A percentile compares a stretch with the other conserved stretches of the same genome.
Evolutionary conservation across 1,140 invertebrate genomes (phyloP).

Genomic region (Spodoptera frugiperda): DNA sequence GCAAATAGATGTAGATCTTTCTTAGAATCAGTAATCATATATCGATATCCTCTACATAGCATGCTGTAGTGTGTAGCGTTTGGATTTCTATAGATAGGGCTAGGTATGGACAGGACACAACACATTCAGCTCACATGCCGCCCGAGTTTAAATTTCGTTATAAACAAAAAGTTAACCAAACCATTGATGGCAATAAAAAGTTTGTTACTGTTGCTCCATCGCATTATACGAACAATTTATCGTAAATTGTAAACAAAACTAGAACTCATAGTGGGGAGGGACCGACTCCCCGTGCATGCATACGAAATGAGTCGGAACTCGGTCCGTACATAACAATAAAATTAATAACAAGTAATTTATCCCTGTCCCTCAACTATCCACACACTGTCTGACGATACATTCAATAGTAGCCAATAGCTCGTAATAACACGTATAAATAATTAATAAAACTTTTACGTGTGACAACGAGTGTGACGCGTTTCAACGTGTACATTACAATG

Average conservation of each 20-base stretch:
- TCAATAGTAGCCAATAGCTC: constrained; percentile 47
- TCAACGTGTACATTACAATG: constrained; percentile 51
- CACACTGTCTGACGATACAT: constrained; percentile 53
- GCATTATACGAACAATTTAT: constrained; percentile 32
- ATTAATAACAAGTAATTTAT: constrained; percentile 67
- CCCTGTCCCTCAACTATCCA: constrained; percentile 50
- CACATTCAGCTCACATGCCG: constrained; percentile 43
- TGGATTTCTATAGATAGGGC: constrained; percentile 69
- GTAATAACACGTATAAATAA: constrained; percentile 55
- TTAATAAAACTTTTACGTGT: constrained; percentile 56
- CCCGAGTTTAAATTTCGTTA: not conserved
- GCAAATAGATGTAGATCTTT: constrained; percentile 53
- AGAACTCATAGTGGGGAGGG: constrained; percentile 36
- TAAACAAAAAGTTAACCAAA: constrained; percentile 38
- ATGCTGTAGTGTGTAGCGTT: constrained; percentile 74
- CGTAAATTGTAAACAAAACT: constrained; percentile 42
- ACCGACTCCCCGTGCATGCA: constrained; percentile 53
- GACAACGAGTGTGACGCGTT: constrained; percentile 54
- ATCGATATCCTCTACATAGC: constrained; percentile 69
- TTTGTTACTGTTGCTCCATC: constrained; percentile 9
- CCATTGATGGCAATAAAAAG: constrained; percentile 24
- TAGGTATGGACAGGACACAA: constrained; percentile 71
- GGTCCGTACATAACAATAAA: constrained; percentile 54
- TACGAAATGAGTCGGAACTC: constrained; percentile 52
- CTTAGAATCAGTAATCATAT: constrained; percentile 57